These are phyloP conservation scores for Pithys albifrons DNA, from an alignment of 2,113 vertebrate genomes.

Conservation along the genomic window DNA sequence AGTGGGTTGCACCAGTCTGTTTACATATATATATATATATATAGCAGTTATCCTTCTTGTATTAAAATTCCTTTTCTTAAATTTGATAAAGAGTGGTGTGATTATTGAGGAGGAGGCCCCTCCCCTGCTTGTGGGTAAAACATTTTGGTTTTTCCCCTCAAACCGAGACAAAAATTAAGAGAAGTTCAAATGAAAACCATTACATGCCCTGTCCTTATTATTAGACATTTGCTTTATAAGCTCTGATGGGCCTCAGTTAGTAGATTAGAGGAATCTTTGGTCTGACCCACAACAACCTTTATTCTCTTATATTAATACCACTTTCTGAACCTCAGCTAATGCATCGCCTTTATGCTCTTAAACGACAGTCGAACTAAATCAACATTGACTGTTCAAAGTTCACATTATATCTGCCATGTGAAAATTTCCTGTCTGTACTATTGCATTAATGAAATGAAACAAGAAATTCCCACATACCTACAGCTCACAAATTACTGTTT, in stretches of 20 bases:
- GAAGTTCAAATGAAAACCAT: background rate
- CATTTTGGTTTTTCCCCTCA: too few species aligned
- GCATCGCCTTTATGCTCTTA: background rate
- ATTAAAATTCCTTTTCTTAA: too few species aligned
- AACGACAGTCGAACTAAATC: background rate
- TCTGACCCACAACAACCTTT: background rate
- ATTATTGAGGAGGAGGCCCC: too few species aligned
- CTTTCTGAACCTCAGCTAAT: background rate
- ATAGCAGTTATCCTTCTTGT: too few species aligned
- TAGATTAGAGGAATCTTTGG: background rate
- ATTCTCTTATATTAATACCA: background rate
- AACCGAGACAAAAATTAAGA: too few species aligned
- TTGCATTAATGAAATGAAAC: background rate
- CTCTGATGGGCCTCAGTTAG: background rate
- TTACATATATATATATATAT: too few species aligned
- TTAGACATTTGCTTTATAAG: background rate
- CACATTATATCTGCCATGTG: background rate
- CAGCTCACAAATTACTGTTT: background rate
- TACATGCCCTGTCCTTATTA: background rate
- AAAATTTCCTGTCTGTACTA: background rate
- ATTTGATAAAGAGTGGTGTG: too few species aligned
- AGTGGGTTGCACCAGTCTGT: too few species aligned
- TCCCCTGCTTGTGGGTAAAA: too few species aligned
- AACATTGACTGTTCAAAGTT: background rate
- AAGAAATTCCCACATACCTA: background rate